A percentile compares a stretch with the other conserved stretches of the same genome.
Conservation (phyloP, 2,888 invertebrate species). For the Oscheius sp. region DNA sequence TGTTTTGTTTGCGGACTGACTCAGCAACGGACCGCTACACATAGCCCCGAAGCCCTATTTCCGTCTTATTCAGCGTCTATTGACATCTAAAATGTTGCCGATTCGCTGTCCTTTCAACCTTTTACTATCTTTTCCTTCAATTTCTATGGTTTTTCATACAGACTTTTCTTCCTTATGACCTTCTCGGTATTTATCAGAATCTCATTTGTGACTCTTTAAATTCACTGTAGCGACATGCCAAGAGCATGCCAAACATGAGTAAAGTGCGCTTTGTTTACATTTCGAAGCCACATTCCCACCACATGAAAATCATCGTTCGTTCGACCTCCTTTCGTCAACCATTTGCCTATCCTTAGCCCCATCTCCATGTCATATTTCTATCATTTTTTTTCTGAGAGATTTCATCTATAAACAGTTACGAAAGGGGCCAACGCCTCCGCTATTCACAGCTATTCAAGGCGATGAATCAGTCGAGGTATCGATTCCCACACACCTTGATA, state of each 20-base stretch:
- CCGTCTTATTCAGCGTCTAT: not conserved
- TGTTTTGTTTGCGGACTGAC: slow-evolving; percentile 30
- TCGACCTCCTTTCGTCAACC: slow-evolving; percentile 6
- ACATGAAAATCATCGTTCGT: not conserved
- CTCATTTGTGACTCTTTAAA: not conserved
- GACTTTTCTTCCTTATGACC: too few relatives aligned
- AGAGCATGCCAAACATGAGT: slow-evolving; percentile 21
- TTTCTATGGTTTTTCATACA: too few relatives aligned
- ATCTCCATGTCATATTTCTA: not conserved
- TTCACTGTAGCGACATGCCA: not conserved
- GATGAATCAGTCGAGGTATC: too few relatives aligned
- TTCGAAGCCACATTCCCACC: slow-evolving; percentile 8
- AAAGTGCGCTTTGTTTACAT: slow-evolving; percentile 23
- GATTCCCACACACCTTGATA: too few relatives aligned
- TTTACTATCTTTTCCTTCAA: not conserved
- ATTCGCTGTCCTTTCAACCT: not conserved
- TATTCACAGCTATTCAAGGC: too few relatives aligned
- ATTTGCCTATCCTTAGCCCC: slow-evolving; percentile 10
- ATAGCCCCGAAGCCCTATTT: slow-evolving; percentile 15
- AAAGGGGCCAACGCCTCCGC: slow-evolving; percentile 4
- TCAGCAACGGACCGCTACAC: slow-evolving; percentile 20
- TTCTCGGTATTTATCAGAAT: not conserved
- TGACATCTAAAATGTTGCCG: not conserved
- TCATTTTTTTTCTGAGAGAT: not conserved
- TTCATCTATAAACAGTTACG: not conserved